Evolutionary conservation across 2,113 vertebrate genomes (phyloP), one percentile per base, ranked within the genome.

Genomic region (Lota lota): DNA sequence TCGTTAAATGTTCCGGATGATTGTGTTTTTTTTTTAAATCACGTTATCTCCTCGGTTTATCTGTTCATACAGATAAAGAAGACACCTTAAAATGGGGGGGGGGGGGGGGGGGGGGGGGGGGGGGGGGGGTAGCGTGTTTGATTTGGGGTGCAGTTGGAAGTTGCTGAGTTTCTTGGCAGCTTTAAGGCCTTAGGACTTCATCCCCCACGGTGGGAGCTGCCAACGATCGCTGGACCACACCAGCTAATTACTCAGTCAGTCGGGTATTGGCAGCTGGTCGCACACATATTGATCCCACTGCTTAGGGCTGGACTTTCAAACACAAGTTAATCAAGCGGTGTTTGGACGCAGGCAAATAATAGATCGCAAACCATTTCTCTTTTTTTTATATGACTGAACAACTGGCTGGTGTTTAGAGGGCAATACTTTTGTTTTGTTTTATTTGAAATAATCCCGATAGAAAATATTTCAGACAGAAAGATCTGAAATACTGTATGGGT

Each of bases 181-280:
- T 66, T 70, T 68, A 67, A 72, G 73, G 75, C 69, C 51, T 63
- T 61, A 77, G 74, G 74, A 87, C 85, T 91, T 85, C 78, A 87
- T 88, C 79, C 79, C 61, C 75, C 77, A 53, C 78, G 60, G 60
- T 86, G 84, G 82, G 84, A 76, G 65, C 76, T 66, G 81, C 81
- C 77, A 80, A 75, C 54, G 72, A 79, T 72, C 53, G 67, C 78
- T 59, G 67, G 67, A 87, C 82, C 88, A 76, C 69, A 83, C 73
- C 73, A 89, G 86, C 87, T 92, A 91, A 91, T 91, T 90, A 88
- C 88, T 91, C 88, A 89, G 84, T 83, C 82, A 83, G 82, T 73
- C 79, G 68, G 66, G 79, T 86, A 92, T 90, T 89, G 91, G 87
- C 88, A 92, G 87, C 80, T 90, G 85, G 84, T 77, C 79, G 75